Conservation (phyloP, 64 coral and sea anemone species). For the Stichodactyla mertensii region DNA sequence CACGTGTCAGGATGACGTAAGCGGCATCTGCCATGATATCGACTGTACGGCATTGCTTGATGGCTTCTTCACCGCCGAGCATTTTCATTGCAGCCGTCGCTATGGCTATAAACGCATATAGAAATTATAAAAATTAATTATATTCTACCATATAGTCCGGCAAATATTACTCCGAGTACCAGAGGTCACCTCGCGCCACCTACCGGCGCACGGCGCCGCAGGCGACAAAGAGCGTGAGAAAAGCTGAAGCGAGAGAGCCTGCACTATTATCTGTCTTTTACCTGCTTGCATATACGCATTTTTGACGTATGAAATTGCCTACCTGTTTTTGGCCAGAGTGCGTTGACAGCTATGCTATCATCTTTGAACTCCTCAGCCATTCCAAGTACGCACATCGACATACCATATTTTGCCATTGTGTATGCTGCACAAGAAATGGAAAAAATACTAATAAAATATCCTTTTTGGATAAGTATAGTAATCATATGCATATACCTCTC, state of each 20-base stretch:
- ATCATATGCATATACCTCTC: no score
- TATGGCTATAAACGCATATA: conserved; percentile 33
- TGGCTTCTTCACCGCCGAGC: conserved; percentile 68
- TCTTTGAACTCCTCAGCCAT: conserved; percentile 98
- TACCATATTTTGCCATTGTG: conserved; percentile 97
- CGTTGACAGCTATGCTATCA: conserved; percentile 89
- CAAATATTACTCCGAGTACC: no score
- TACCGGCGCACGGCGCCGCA: no score
- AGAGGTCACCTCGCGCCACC: no score
- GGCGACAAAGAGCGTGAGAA: no score
- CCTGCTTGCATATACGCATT: background rate
- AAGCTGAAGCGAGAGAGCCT: no score
- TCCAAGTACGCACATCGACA: conserved; percentile 92
- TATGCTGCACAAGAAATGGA: conserved; percentile 44
- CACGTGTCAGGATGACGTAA: conserved; percentile 81
- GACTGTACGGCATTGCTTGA: conserved; percentile 72
- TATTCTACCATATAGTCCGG: background rate
- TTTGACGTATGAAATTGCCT: background rate
- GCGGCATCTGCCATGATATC: conserved; percentile 95
- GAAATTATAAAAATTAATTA: background rate
- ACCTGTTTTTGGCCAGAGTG: conserved; percentile 97
- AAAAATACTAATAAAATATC: no score
- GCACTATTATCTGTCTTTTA: no score
- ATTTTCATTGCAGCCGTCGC: conserved; percentile 87
- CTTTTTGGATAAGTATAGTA: no score